Evolutionary conservation across 2,888 invertebrate species (phyloP).

Genomic region (Agrochola macilenta): DNA sequence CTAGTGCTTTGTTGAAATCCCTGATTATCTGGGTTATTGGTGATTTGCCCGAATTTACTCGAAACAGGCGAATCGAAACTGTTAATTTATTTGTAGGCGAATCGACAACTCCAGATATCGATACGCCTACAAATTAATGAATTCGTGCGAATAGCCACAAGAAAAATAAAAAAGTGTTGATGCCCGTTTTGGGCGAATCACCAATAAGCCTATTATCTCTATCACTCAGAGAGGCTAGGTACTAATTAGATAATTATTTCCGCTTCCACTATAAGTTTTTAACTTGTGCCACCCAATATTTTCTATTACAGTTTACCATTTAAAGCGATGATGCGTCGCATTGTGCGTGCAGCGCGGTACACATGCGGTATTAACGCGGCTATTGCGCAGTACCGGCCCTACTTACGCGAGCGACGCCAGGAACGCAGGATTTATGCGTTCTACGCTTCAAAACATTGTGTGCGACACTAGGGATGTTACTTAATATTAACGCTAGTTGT

Average conservation of each 20-base stretch:
- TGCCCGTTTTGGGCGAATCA: too few species aligned
- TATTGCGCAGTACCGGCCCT: slow-evolving; percentile 27
- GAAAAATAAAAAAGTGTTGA: too few species aligned
- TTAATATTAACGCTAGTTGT: slow-evolving; percentile 40
- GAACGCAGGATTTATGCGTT: slow-evolving; percentile 66
- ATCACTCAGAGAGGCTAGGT: background rate
- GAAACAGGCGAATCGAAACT: too few species aligned
- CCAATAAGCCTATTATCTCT: too few species aligned
- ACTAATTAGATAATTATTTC: background rate
- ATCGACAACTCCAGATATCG: too few species aligned
- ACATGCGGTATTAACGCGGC: slow-evolving; percentile 48
- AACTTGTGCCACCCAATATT: slow-evolving; percentile 39
- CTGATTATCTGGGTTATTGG: too few species aligned
- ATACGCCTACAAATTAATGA: too few species aligned
- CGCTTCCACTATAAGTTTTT: background rate
- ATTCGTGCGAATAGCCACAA: too few species aligned
- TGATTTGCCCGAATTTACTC: too few species aligned
- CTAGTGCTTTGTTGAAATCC: background rate
- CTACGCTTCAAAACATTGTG: slow-evolving; percentile 42
- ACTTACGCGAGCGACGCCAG: slow-evolving; percentile 53
- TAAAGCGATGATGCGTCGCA: slow-evolving; percentile 70
- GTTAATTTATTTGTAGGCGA: too few species aligned
- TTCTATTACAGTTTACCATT: slow-evolving; percentile 67
- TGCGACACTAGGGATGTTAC: slow-evolving; percentile 37
- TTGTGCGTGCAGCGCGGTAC: slow-evolving; percentile 67